Conservation (phyloP, 2,113 vertebrate genomes). For the Agelaius tricolor region DNA sequence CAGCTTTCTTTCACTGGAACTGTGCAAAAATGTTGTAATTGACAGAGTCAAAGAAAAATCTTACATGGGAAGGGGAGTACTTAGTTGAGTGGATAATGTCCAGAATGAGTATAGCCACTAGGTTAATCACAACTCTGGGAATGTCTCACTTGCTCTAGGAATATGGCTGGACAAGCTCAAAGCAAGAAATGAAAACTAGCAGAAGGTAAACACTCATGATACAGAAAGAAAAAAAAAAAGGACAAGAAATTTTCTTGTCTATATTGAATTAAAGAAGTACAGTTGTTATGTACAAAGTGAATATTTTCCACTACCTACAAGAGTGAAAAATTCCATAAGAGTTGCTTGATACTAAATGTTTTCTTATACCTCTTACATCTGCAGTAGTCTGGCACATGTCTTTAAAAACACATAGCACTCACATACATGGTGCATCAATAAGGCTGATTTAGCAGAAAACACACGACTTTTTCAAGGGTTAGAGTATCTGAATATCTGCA, state of each 20-base stretch:
- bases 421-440: background rate
- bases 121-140: background rate
- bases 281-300: accelerated
- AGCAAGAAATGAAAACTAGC: background rate
- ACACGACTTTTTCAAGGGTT: background rate
- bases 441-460: background rate
- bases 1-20: background rate
- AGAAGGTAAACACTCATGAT: background rate
- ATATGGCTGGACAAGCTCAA: background rate
- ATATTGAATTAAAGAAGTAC: background rate
- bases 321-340: background rate
- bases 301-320: background rate
- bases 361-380: background rate
- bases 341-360: background rate
- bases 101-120: background rate
- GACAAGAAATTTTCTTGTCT: background rate
- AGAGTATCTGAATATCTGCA: background rate
- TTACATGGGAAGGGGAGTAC: background rate
- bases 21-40: background rate
- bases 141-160: background rate
- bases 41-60: background rate
- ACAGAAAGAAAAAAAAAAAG: background rate
- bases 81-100: background rate
- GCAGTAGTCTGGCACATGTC: background rate
- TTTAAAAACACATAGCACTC: background rate